A percentile compares a stretch with the other conserved stretches of the same genome.
Evolutionary conservation across 1,140 invertebrate species (phyloP).

Genomic region (Uloborus diversus): DNA sequence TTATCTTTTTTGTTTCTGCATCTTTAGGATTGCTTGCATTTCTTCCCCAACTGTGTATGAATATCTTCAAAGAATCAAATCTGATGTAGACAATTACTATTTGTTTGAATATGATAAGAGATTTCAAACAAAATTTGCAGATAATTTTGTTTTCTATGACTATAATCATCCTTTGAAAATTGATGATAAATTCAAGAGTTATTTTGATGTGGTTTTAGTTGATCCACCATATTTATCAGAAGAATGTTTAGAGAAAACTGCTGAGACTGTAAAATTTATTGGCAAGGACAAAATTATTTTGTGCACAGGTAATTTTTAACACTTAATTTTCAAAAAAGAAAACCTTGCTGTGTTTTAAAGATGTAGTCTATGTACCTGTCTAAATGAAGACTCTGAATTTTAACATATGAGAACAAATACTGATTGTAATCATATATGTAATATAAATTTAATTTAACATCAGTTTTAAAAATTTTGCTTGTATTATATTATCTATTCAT

Average conservation of each 20-base stretch:
- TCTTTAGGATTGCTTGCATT: slow-evolving; percentile 77
- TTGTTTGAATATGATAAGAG: slow-evolving; percentile 72
- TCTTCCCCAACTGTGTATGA: slow-evolving; percentile 89
- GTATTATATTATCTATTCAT: too few relatives aligned
- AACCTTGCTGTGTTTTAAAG: too few relatives aligned
- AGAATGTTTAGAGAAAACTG: slow-evolving; percentile 88
- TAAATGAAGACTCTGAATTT: too few relatives aligned
- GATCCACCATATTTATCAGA: slow-evolving; percentile 95
- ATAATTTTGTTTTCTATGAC: slow-evolving; percentile 89
- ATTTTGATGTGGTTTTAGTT: slow-evolving; percentile 86
- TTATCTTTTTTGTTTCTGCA: neutral
- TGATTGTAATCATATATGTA: too few relatives aligned
- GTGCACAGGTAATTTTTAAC: slow-evolving; percentile 78
- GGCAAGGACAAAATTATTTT: slow-evolving; percentile 83
- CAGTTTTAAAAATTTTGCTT: too few relatives aligned
- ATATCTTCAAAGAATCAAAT: slow-evolving; percentile 65
- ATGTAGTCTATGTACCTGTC: too few relatives aligned
- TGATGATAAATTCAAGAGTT: slow-evolving; percentile 70
- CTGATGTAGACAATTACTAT: slow-evolving; percentile 70
- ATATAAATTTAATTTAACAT: too few relatives aligned
- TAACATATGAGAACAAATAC: too few relatives aligned
- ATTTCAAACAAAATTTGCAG: slow-evolving; percentile 73
- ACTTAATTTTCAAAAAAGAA: too few relatives aligned
- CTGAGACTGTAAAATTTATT: slow-evolving; percentile 79
- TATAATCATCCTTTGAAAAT: slow-evolving; percentile 83